Conservation (phyloP, 2,888 invertebrate species). For the Pocota personata region DNA sequence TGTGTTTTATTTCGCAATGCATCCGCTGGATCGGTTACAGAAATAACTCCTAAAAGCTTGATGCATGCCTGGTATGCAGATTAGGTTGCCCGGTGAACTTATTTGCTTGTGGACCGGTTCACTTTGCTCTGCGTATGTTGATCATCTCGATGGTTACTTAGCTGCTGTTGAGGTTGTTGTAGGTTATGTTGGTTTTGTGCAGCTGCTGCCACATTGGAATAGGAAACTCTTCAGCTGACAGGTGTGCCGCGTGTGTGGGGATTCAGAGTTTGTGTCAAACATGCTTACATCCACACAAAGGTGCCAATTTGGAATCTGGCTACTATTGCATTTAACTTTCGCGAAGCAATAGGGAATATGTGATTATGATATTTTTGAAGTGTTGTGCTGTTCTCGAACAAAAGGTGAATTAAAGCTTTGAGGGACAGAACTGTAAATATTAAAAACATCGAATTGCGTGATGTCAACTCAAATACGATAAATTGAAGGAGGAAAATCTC, state of each 20-base stretch:
- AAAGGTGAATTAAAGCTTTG: too few species aligned
- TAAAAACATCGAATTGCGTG: too few species aligned
- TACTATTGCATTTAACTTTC: too few species aligned
- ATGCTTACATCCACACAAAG: too few species aligned
- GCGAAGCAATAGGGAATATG: too few species aligned
- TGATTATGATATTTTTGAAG: too few species aligned
- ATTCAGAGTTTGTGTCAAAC: not conserved
- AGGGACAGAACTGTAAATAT: too few species aligned
- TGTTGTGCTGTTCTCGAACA: too few species aligned
- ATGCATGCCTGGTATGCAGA: constrained; percentile 28
- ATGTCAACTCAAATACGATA: too few species aligned
- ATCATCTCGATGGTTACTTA: not conserved
- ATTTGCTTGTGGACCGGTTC: constrained; percentile 50
- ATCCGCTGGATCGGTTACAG: constrained; percentile 4
- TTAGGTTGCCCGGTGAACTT: constrained; percentile 21
- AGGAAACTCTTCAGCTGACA: not conserved
- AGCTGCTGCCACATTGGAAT: not conserved
- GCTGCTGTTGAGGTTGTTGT: constrained; percentile 2
- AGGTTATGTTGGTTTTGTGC: not conserved
- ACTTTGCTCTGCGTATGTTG: not conserved
- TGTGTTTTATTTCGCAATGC: not conserved
- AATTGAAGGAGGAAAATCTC: too few species aligned
- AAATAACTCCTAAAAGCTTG: not conserved
- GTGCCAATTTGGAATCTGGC: not conserved
- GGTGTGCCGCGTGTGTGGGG: not conserved